Evolutionary conservation across 2,888 invertebrate species (phyloP).

Genomic region (Nomada flava): DNA sequence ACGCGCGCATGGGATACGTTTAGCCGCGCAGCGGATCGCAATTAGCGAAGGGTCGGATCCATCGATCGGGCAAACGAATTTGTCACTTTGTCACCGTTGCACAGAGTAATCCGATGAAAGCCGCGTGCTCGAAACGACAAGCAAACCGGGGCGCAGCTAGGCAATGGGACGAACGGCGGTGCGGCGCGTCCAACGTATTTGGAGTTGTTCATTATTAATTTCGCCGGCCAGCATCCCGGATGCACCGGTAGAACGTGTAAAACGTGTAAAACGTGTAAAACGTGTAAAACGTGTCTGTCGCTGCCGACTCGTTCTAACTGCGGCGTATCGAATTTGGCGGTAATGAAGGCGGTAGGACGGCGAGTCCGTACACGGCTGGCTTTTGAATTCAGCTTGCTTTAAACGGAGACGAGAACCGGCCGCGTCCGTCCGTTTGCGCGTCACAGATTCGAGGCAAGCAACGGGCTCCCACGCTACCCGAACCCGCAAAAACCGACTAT

Average conservation of each 20-base stretch:
- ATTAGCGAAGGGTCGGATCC: not conserved
- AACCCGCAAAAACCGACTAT: slow-evolving; percentile 45
- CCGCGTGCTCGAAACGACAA: slow-evolving; percentile 5
- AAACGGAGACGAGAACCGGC: slow-evolving; percentile 16
- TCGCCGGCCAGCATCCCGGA: slow-evolving; percentile 31
- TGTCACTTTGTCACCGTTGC: not conserved
- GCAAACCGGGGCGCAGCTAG: slow-evolving; percentile 1
- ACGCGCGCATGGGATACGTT: not conserved
- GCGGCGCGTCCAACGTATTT: not conserved
- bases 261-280: slow-evolving; percentile 25
- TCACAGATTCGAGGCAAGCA: slow-evolving; percentile 36
- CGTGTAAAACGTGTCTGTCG: slow-evolving; percentile 24
- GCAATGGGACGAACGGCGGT: not conserved
- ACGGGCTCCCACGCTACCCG: slow-evolving; percentile 38
- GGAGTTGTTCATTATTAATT: slow-evolving; percentile 47
- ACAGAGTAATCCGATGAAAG: slow-evolving; percentile 8
- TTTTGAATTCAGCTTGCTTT: slow-evolving; percentile 33
- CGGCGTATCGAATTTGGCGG: slow-evolving; percentile 28
- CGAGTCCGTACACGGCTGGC: not conserved
- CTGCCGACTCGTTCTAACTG: not conserved
- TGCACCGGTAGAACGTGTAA: slow-evolving; percentile 20
- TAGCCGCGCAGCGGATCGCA: no score
- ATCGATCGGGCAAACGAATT: not conserved
- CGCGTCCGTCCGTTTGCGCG: slow-evolving; percentile 22
- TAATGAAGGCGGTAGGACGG: slow-evolving; percentile 30